These are phyloP conservation scores for Eclectus roratus DNA, from an alignment of 2,113 vertebrate genomes.

Conservation along the genomic window DNA sequence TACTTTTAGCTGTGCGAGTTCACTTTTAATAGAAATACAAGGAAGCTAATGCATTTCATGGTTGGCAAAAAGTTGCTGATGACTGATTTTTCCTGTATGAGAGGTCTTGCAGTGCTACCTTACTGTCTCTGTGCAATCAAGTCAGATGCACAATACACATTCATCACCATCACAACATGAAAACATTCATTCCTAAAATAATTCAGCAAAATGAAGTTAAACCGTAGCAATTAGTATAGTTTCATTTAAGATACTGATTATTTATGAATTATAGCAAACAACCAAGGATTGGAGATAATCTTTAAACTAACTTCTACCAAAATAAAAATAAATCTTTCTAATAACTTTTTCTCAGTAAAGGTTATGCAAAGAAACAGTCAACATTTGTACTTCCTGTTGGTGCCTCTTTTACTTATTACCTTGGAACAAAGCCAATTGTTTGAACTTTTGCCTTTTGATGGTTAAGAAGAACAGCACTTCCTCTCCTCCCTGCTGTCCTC, in stretches of 20 bases:
- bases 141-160: not conserved
- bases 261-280: not conserved
- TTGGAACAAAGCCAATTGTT: slow-evolving; percentile 20
- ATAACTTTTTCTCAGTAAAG: not conserved
- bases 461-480: slow-evolving; percentile 26
- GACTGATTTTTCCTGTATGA: not conserved
- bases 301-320: not conserved
- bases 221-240: not conserved
- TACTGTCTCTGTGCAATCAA: not conserved
- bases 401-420: not conserved
- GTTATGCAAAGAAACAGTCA: not conserved
- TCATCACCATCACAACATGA: not conserved
- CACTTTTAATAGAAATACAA: slow-evolving; percentile 17
- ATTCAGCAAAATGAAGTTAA: not conserved
- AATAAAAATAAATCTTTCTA: not conserved
- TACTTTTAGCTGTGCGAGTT: slow-evolving; percentile 11
- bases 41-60: not conserved
- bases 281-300: not conserved
- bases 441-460: slow-evolving; percentile 52
- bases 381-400: not conserved
- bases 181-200: not conserved
- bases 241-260: not conserved
- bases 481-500: slow-evolving; percentile 28
- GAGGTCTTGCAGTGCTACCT: not conserved
- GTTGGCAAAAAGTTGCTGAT: slow-evolving; percentile 14